These are phyloP conservation scores for Phycodurus eques DNA, from an alignment of 2,113 vertebrate genomes.

Conservation along the genomic window DNA sequence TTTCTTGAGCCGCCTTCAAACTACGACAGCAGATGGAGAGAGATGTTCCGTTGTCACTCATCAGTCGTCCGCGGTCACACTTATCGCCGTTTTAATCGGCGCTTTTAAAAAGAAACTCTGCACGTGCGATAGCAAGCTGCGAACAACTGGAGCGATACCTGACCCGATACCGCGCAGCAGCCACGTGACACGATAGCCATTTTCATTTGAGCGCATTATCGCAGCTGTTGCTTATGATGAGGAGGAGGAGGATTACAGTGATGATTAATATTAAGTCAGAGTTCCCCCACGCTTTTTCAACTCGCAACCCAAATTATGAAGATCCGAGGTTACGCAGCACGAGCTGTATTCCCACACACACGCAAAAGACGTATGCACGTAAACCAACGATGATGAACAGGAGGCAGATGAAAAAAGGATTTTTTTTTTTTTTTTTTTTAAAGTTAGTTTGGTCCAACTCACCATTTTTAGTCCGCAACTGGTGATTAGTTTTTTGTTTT, in stretches of 20 bases:
- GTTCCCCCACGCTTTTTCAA: background rate
- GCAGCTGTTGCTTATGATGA: background rate
- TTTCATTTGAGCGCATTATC: background rate
- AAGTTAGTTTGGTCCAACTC: constrained; percentile 16
- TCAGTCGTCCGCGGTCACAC: constrained; percentile 24
- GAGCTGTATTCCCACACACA: background rate
- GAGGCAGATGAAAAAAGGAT: background rate
- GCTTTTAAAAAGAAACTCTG: constrained; percentile 44
- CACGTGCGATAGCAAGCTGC: constrained; percentile 27
- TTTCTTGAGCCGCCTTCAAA: constrained; percentile 26
- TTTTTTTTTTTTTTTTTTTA: no score
- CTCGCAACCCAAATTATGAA: background rate
- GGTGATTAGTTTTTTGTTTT: constrained; percentile 45
- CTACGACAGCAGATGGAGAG: constrained; percentile 49
- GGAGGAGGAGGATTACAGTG: no score
- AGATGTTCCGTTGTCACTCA: constrained; percentile 21
- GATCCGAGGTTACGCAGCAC: no score
- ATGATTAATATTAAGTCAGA: background rate
- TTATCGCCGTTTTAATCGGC: constrained; percentile 22
- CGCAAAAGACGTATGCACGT: background rate
- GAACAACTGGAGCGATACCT: constrained; percentile 47
- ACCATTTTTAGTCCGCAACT: constrained; percentile 48
- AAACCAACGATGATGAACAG: background rate
- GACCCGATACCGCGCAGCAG: constrained; percentile 31
- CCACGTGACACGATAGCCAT: constrained; percentile 23